Base-by-base conservation (phyloP, 2,888 invertebrate genomes). In the Allacma fusca region DNA sequence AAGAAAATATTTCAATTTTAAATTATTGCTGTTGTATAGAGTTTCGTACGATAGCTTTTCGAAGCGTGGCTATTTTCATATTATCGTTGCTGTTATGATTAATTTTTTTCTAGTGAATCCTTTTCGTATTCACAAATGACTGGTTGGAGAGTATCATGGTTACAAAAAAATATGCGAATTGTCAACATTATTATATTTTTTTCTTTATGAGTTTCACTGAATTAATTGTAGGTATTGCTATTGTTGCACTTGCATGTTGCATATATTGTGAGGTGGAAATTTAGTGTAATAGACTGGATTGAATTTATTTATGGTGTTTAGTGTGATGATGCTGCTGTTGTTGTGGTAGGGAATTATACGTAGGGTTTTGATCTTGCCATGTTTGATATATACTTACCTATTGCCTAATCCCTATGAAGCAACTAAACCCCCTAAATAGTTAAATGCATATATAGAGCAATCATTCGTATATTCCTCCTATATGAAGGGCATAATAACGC, bases 341-440 rank as follows among this genome's bases (percentile, higher is more conserved):
- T 4, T 34, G 34, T 34, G 34, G 9, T 7, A 34, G 34, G 34
- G 4, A 34, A 34, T 34, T 34, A 7, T 34, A 34, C 5, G 4
- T 50, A 50, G 23, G 62, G n/a, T 50, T 12, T 65, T 65, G 28
- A 65, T 65, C 65, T 65, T 65, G 65, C 65, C 65, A 65, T 65
- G 24, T 65, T 65, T 65, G n/a, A n/a, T 24, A 28, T 65, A 65
- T 65, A 19, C 26, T 29, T 65, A 65, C 16, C 1, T 26, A 26
- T 28, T 28, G 4, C 24, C 1, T 16, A 9, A 50, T 50, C 16
- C 4, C 19, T n/a, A 19, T 50, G 40, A n/a, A 34, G 4, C 9
- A 34, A 34, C 9, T 50, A 19, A 50, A 5, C 50, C 9, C 50
- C 16, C 2, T 50, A 50, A 19, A 4, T 50, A 50, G 16, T 50